These are phyloP conservation scores for Rhopalosiphum padi DNA, from an alignment of 1,140 invertebrate genomes.

Conservation along the genomic window DNA sequence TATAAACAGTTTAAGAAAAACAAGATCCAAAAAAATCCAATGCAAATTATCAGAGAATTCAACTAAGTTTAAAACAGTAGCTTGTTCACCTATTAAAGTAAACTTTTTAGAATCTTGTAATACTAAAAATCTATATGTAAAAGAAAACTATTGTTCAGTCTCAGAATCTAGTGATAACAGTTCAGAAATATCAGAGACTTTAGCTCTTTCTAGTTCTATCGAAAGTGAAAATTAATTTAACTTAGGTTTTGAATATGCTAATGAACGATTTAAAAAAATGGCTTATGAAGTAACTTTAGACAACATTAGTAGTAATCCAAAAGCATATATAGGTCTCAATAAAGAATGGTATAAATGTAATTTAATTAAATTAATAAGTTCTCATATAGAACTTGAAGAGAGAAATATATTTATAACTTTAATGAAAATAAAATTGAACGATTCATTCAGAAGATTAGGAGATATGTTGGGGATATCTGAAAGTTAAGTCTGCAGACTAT, in stretches of 20 bases:
- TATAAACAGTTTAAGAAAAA: neutral
- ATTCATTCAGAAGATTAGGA: constrained; percentile 45
- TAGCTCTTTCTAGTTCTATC: neutral
- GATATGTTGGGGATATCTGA: constrained; percentile 41
- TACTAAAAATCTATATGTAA: neutral
- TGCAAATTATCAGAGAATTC: neutral
- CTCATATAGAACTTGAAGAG: neutral
- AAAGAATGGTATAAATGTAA: neutral
- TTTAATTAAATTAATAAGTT: constrained; percentile 5
- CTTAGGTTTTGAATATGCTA: neutral
- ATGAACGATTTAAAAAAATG: neutral
- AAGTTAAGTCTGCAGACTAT: constrained; percentile 16
- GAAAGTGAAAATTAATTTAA: neutral
- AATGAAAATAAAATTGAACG: constrained; percentile 40
- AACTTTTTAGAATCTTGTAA: neutral
- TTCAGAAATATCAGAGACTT: neutral
- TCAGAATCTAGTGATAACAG: neutral
- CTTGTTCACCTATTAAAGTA: neutral
- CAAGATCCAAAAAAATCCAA: neutral
- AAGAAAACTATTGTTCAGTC: neutral
- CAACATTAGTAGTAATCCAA: neutral
- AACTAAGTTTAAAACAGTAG: neutral
- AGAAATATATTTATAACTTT: neutral
- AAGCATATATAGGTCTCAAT: neutral
- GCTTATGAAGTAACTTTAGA: neutral